Evolutionary conservation across 1,140 invertebrate genomes (phyloP).

Genomic region (Drosophila cardini): DNA sequence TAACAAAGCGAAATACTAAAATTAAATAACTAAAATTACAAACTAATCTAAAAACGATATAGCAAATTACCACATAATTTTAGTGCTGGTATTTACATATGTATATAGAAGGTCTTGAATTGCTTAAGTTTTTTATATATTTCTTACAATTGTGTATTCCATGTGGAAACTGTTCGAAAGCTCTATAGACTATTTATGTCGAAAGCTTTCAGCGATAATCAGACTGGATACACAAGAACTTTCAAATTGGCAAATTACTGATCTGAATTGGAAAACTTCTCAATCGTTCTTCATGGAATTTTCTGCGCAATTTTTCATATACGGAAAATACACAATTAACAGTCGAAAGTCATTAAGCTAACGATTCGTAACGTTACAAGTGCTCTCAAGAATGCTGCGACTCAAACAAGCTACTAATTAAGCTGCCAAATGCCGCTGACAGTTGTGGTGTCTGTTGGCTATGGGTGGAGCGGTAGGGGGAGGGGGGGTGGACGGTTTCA

Average conservation of each 20-base stretch:
- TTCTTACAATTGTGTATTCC: conserved; percentile 8
- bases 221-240: not conserved
- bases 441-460: conserved; percentile 28
- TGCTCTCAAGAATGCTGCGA: conserved; percentile 41
- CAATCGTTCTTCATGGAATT: conserved; percentile 1
- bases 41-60: not conserved
- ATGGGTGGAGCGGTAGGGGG: not conserved
- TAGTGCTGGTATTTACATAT: not conserved
- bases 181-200: not conserved
- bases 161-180: not conserved
- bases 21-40: not conserved
- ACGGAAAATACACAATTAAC: conserved; percentile 27
- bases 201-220: not conserved
- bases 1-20: conserved; percentile 26
- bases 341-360: conserved; percentile 33
- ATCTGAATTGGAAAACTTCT: not conserved
- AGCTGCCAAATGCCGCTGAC: conserved; percentile 49
- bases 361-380: conserved; percentile 34
- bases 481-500: not conserved
- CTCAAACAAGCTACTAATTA: conserved; percentile 47
- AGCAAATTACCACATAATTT: not conserved
- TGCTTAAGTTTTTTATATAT: not conserved
- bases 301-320: conserved; percentile 14
- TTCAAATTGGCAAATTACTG: not conserved
- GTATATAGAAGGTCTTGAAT: not conserved